Percentiles rank a stretch among this genome's conserved stretches.
These are phyloP conservation scores for Palythoa caribaeorum DNA, from an alignment of 92 coral and sea anemone species.

Conservation along the genomic window DNA sequence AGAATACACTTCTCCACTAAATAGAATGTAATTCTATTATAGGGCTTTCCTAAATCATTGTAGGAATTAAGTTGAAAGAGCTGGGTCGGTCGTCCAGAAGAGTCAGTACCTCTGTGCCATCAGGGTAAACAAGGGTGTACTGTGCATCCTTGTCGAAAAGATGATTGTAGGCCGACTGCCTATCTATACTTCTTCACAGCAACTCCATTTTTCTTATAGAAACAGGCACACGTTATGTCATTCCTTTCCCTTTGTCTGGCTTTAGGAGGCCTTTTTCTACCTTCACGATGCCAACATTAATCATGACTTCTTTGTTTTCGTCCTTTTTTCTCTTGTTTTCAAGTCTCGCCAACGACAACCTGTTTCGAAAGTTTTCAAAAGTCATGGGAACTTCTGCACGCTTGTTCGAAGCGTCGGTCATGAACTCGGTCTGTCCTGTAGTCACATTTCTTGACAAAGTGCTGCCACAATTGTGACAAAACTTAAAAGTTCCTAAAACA, in stretches of 20 bases:
- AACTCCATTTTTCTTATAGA: conserved; percentile 45
- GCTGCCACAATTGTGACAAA: conserved; percentile 8
- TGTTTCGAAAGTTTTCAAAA: not conserved
- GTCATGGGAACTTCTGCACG: not conserved
- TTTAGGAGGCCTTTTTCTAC: conserved; percentile 39
- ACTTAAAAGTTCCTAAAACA: conserved; percentile 4
- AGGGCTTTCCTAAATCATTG: conserved; percentile 46
- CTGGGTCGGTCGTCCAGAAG: conserved; percentile 40
- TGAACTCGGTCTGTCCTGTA: too few species aligned
- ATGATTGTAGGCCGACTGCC: conserved; percentile 57
- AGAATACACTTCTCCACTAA: conserved; percentile 34
- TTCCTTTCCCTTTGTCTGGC: conserved; percentile 55
- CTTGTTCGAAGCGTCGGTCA: not conserved
- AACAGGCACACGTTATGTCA: conserved; percentile 48
- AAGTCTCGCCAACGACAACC: too few species aligned
- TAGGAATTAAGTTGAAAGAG: conserved; percentile 29
- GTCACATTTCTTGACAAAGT: too few species aligned
- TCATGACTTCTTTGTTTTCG: conserved; percentile 20
- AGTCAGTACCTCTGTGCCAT: conserved; percentile 65
- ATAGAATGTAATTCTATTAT: conserved; percentile 34
- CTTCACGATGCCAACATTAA: conserved; percentile 57
- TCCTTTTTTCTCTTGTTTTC: too few species aligned
- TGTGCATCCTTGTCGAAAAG: conserved; percentile 33
- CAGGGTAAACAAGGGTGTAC: conserved; percentile 42
- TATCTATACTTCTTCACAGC: conserved; percentile 37